Base-by-base conservation (phyloP, 1,140 invertebrate species). In the Fopius arisanus region DNA sequence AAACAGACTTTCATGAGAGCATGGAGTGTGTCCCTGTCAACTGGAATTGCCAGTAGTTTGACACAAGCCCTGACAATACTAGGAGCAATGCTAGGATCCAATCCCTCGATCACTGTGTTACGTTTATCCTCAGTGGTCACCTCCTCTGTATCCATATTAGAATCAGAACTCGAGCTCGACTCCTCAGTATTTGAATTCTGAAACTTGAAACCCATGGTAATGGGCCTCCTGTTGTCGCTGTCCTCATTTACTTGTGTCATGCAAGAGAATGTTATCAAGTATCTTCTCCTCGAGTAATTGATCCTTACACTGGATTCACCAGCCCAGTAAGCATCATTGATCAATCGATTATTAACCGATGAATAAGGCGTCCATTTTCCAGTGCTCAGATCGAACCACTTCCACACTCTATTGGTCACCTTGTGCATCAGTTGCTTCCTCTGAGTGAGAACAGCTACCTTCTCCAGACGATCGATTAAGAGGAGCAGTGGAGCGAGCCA, bases 161-260 rank as follows among this genome's bases (percentile, higher is more conserved):
- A 84, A 31, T 87, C 85, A 0, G 84, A 82, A 23, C 80, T 78
- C 0, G 81, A 81, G 19, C 79, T 81, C n/a, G 81, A 82, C n/a
- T 86, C 82, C 33, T 87, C 84, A 19, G 73, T 78, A n/a, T 76
- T 82, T 3, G 77, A 48, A 0, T 74, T 78, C 5, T 80, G 82
- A 6, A 82, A 63, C 43, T 87, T 88, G 26, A 95, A 87, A 1
- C 91, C 91, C 82, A 96, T 91, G 80, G 95, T 94, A 1, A 97
- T 94, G 0, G 96, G 95, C 41, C 96, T 88, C 78, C 94, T 90
- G 78, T 95, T 96, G 33, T 93, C 94, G 16, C 93, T 95, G 72
- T 96, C 95, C 81, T 96, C 91, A 75, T 92, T 92, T 76, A 94
- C 92, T 89, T 96, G 95, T 1, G 94, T 91, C 95, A 96, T 96